A percentile compares a stretch with the other conserved stretches of the same genome.
Evolutionary conservation across 2,113 vertebrate genomes (phyloP).

Genomic region (Maccullochella peelii): DNA sequence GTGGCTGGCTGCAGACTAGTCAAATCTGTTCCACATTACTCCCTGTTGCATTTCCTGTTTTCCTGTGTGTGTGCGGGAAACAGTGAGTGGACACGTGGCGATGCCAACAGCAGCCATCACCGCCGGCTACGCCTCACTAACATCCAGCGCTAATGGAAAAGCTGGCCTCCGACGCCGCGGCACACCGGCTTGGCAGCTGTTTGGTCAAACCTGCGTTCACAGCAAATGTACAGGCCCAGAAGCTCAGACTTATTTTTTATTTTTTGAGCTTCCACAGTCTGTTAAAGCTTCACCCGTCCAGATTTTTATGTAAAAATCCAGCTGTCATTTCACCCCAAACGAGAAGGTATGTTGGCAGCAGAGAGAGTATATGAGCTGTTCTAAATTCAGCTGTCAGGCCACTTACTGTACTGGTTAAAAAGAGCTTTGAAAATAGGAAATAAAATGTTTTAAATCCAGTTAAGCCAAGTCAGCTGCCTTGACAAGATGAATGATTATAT

Average conservation of each 20-base stretch:
- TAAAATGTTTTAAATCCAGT: background rate
- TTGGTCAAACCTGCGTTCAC: slow-evolving; percentile 30
- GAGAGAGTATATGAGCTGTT: background rate
- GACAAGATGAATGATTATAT: background rate
- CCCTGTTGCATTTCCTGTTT: slow-evolving; percentile 72
- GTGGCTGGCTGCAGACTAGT: slow-evolving; percentile 57
- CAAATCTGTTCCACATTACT: slow-evolving; percentile 77
- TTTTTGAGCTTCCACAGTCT: slow-evolving; percentile 9
- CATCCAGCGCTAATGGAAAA: slow-evolving; percentile 69
- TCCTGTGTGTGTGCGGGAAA: slow-evolving; percentile 31
- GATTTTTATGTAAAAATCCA: slow-evolving; percentile 52
- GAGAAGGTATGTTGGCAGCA: slow-evolving; percentile 2
- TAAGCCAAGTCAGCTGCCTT: background rate
- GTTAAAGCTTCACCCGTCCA: slow-evolving; percentile 19
- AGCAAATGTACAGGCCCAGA: slow-evolving; percentile 1
- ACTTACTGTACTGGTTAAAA: background rate
- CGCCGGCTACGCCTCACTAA: slow-evolving; percentile 63
- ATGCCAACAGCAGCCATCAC: slow-evolving; percentile 67
- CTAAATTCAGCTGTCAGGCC: background rate
- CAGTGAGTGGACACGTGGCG: slow-evolving; percentile 31
- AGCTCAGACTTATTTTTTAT: background rate
- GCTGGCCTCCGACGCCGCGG: slow-evolving; percentile 46
- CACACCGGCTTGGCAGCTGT: slow-evolving; percentile 57
- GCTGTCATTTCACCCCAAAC: slow-evolving; percentile 40
- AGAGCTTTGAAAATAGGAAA: background rate